Base-by-base conservation (phyloP, 1,140 invertebrate species). In the Ceratosolen solmsi region DNA sequence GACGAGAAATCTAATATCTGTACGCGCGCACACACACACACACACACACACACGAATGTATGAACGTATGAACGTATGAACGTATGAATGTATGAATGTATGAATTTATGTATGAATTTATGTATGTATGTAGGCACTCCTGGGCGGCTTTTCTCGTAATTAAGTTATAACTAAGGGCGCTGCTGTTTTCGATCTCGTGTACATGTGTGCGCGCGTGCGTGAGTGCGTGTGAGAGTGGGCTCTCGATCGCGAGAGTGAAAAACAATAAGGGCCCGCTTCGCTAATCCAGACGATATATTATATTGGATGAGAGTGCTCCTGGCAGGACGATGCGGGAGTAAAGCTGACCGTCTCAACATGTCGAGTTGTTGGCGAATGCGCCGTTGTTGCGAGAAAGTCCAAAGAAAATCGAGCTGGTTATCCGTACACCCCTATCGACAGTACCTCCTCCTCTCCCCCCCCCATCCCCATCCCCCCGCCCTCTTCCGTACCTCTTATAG, bases 111-210 rank as follows among this genome's bases (percentile, higher is more conserved):
- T n/a, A n/a, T n/a, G n/a, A n/a, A n/a, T n/a, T n/a, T n/a, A n/a
- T n/a, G n/a, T n/a, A n/a, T n/a, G n/a, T n/a, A n/a, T n/a, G n/a
- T n/a, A n/a, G n/a, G n/a, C n/a, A n/a, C n/a, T n/a, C n/a, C n/a
- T n/a, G n/a, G n/a, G n/a, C n/a, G 88, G 88, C 88, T 90, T 90
- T 90, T 90, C 88, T 89, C 89, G 88, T 91, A 92, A 92, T 92
- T 91, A 91, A 92, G 90, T 91, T 92, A 91, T 90, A 91, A 89
- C 85, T 87, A 87, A 87, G 85, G 86, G 84, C 83, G 82, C 75
- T 80, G 73, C 72, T 71, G 73, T 72, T 81, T 46, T 46, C 77
- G 60, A 80, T 63, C 4, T 22, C 5, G 5, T 30, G 13, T n/a
- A 36, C 11, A 38, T 74, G 58, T 13, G n/a, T 1, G 51, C 0